These are phyloP conservation scores for Limnodromus scolopaceus DNA, from an alignment of 2,797 vertebrate genomes.

Conservation along the genomic window DNA sequence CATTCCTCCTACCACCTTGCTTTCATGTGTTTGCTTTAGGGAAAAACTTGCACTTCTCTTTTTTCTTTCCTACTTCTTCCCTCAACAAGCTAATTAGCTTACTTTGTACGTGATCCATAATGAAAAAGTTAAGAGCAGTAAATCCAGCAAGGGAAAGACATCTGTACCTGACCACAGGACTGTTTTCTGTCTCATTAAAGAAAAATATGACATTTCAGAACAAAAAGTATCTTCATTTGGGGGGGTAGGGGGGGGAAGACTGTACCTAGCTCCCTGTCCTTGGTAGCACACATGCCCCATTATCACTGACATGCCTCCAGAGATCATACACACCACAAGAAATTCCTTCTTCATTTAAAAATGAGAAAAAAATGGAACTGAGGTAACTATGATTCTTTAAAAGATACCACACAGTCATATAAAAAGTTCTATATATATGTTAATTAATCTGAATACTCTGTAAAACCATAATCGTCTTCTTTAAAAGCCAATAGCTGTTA, in stretches of 20 bases:
- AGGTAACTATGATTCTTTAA: neutral
- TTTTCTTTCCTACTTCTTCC: neutral
- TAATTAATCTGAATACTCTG: neutral
- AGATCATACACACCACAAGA: neutral
- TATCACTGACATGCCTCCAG: neutral
- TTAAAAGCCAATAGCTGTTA: neutral
- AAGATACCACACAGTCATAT: neutral
- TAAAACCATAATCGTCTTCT: neutral
- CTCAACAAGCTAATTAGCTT: neutral
- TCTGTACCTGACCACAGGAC: neutral
- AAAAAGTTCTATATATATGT: neutral
- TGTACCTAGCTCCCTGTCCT: neutral
- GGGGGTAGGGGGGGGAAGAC: neutral
- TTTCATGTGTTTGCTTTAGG: neutral
- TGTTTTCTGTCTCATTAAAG: neutral
- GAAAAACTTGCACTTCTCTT: neutral
- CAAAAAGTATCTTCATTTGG: neutral
- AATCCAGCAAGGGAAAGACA: neutral
- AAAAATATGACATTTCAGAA: neutral
- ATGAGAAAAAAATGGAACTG: neutral
- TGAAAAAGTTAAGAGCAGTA: neutral
- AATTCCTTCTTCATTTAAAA: neutral
- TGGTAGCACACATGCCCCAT: neutral
- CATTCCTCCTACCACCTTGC: neutral
- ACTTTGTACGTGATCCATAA: neutral